A percentile compares a stretch with the other conserved stretches of the same genome.
Conservation (phyloP, 2,888 invertebrate genomes). For the Dryococelus australis region DNA sequence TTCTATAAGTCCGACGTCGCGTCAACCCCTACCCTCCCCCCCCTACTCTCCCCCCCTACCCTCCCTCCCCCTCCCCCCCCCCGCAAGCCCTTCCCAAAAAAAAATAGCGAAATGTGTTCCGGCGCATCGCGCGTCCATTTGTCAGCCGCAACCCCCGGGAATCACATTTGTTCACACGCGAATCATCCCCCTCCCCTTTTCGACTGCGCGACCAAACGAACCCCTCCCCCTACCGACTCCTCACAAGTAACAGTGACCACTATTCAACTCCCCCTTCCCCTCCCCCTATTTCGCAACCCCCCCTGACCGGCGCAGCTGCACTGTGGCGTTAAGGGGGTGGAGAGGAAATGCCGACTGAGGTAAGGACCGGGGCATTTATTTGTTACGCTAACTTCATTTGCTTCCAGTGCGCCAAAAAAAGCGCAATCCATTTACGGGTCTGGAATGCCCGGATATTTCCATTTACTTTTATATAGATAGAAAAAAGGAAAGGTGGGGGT, state of each 20-base stretch:
- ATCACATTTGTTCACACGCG: conserved; percentile 16
- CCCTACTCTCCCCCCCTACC: no score
- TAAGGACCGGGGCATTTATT: background rate
- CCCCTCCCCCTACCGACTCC: no score
- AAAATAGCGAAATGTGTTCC: no score
- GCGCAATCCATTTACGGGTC: background rate
- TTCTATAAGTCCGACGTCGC: no score
- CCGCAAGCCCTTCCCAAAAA: no score
- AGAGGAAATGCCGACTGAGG: background rate
- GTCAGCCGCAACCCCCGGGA: background rate
- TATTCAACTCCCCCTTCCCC: background rate
- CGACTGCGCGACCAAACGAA: no score
- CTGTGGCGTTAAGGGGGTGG: no score
- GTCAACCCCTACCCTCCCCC: no score
- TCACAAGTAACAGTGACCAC: no score
- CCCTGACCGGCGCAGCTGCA: background rate
- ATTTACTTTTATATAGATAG: background rate
- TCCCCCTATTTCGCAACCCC: background rate
- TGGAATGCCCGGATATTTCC: conserved; percentile 16
- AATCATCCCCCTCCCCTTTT: background rate
- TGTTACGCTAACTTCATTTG: conserved; percentile 11
- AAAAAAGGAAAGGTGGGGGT: background rate
- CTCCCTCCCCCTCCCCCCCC: no score
- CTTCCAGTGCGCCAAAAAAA: background rate
- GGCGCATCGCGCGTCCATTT: background rate